phyloP scores from a whole-genome alignment of 2,113 vertebrate genomes.

The Nycticebus coucang region DNA sequence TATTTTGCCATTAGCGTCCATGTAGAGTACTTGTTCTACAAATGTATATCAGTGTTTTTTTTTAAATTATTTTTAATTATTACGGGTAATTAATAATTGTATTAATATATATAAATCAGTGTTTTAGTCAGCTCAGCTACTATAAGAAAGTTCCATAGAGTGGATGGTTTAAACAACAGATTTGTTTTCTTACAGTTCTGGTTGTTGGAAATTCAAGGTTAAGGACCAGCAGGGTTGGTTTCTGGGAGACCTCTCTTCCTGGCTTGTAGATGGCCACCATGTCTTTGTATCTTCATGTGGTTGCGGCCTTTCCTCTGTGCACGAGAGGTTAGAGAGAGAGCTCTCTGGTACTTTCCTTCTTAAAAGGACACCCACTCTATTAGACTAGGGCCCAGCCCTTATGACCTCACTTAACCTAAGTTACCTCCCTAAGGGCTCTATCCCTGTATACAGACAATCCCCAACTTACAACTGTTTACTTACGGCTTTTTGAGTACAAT shows the following conservation, averaged over 20 bases:
- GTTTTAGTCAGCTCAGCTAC: neutral
- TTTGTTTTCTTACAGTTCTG: neutral
- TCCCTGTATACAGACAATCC: neutral
- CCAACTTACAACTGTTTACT: too few relatives aligned
- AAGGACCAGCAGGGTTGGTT: neutral
- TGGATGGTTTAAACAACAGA: neutral
- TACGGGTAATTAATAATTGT: too few relatives aligned
- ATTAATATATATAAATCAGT: neutral
- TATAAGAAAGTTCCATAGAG: neutral
- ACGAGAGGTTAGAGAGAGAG: neutral
- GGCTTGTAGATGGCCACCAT: neutral
- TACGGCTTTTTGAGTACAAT: neutral
- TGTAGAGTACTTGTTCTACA: neutral
- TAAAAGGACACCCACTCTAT: neutral
- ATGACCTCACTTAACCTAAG: neutral
- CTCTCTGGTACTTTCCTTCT: neutral
- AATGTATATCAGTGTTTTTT: neutral
- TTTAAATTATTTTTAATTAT: too few relatives aligned
- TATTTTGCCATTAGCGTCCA: neutral
- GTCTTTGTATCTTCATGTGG: accelerated
- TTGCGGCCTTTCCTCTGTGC: neutral
- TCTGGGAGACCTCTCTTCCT: neutral
- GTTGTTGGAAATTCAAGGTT: neutral
- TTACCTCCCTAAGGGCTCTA: neutral
- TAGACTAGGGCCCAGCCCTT: neutral